phyloP scores from a whole-genome alignment of 2,797 vertebrate genomes.

The Acanthornis magna region DNA sequence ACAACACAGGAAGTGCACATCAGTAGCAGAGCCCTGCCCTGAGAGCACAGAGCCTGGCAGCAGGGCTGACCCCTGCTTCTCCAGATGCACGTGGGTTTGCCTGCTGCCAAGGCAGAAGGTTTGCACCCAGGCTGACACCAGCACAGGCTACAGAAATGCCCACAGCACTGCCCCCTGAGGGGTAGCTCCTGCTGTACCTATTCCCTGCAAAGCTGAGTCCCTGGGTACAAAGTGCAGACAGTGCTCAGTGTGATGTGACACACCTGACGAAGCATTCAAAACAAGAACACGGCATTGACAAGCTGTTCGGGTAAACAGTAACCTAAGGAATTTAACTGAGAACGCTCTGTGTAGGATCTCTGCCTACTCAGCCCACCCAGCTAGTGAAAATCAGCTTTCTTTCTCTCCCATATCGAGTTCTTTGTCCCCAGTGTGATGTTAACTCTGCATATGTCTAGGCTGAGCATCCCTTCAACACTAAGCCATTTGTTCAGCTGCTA shows the following conservation, averaged over 20 bases:
- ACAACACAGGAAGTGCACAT: background rate
- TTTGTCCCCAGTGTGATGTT: background rate
- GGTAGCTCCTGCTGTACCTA: background rate
- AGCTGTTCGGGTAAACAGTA: background rate
- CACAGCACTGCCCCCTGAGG: background rate
- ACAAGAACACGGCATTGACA: background rate
- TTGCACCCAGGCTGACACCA: background rate
- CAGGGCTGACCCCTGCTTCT: background rate
- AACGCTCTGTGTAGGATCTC: background rate
- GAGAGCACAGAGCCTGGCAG: background rate
- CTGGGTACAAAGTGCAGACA: background rate
- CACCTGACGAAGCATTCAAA: background rate
- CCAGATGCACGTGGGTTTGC: background rate
- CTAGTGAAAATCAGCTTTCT: background rate
- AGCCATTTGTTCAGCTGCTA: background rate
- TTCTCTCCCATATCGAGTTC: background rate
- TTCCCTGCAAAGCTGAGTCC: background rate
- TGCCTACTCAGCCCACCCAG: background rate
- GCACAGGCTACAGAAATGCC: background rate
- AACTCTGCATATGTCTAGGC: background rate
- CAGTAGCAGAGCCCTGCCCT: background rate
- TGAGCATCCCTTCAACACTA: background rate
- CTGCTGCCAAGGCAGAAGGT: background rate
- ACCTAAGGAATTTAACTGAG: background rate
- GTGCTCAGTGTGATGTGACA: background rate